phyloP scores from a whole-genome alignment of 2,888 invertebrate species.

The Archips crataeganus region DNA sequence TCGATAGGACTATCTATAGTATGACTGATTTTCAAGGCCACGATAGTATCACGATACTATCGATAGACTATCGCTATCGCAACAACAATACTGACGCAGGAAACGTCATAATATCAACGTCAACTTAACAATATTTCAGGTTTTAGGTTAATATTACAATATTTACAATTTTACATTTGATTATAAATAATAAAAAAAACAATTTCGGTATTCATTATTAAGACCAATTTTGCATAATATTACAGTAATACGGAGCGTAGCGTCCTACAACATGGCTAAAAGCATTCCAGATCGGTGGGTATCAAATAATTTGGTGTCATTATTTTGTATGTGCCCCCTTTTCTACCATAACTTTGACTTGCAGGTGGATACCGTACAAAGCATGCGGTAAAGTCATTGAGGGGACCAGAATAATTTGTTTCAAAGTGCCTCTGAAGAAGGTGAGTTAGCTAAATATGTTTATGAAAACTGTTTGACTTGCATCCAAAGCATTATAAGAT shows the following conservation, averaged over 20 bases:
- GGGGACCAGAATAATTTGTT: constrained; percentile 90
- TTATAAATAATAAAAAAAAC: constrained; percentile 11
- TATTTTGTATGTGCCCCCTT: neutral
- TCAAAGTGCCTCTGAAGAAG: constrained; percentile 89
- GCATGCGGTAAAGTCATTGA: constrained; percentile 87
- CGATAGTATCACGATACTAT: no score
- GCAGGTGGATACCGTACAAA: constrained; percentile 88
- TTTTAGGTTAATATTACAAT: constrained; percentile 12
- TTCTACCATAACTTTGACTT: constrained; percentile 51
- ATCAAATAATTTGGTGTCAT: neutral
- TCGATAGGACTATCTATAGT: no score
- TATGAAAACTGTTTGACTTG: neutral
- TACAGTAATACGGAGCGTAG: constrained; percentile 24
- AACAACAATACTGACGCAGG: neutral
- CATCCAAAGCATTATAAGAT: constrained; percentile 7
- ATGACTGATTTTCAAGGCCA: no score
- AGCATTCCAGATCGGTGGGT: constrained; percentile 46
- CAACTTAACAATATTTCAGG: neutral
- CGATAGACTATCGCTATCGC: no score
- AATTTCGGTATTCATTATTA: constrained; percentile 14
- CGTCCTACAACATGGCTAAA: constrained; percentile 43
- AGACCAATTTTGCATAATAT: constrained; percentile 26
- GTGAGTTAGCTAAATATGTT: constrained; percentile 57
- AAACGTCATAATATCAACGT: neutral
- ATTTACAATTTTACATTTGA: constrained; percentile 15